Conservation (phyloP, 2,888 invertebrate genomes). For the Masnerella sp. region DNA sequence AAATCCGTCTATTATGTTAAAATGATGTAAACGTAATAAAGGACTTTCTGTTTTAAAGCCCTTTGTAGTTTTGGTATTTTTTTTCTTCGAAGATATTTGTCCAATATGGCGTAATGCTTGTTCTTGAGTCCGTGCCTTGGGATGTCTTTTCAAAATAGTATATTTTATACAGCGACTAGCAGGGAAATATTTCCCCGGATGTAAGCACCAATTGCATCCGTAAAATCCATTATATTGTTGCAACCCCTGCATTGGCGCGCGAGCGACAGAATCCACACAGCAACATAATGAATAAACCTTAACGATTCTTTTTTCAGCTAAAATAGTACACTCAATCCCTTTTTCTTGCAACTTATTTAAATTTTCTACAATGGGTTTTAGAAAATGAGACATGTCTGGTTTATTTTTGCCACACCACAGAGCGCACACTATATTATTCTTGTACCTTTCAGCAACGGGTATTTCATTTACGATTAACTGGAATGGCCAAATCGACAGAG, state of each 20-base stretch:
- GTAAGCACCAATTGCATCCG: not conserved
- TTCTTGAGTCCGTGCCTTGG: not conserved
- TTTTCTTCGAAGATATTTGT: not conserved
- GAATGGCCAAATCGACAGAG: slow-evolving; percentile 47
- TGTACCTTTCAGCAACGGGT: slow-evolving; percentile 24
- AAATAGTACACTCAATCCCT: not conserved
- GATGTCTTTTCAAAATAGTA: not conserved
- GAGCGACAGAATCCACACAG: not conserved
- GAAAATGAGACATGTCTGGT: slow-evolving; percentile 15
- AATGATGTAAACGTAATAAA: not conserved
- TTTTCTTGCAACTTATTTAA: slow-evolving; percentile 13
- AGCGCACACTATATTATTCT: not conserved
- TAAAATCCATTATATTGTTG: not conserved
- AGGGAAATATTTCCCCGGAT: not conserved
- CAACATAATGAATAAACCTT: not conserved
- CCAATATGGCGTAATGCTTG: not conserved
- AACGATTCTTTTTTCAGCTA: not conserved
- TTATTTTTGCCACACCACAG: not conserved
- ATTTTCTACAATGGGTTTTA: not conserved
- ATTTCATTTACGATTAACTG: slow-evolving; percentile 57
- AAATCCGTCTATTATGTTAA: slow-evolving; percentile 3
- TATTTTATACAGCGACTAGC: not conserved
- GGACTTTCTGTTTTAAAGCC: not conserved
- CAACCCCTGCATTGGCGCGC: not conserved
- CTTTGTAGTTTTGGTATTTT: not conserved